phyloP scores from a whole-genome alignment of 2,113 vertebrate genomes.

The Acanthochromis polyacanthus region DNA sequence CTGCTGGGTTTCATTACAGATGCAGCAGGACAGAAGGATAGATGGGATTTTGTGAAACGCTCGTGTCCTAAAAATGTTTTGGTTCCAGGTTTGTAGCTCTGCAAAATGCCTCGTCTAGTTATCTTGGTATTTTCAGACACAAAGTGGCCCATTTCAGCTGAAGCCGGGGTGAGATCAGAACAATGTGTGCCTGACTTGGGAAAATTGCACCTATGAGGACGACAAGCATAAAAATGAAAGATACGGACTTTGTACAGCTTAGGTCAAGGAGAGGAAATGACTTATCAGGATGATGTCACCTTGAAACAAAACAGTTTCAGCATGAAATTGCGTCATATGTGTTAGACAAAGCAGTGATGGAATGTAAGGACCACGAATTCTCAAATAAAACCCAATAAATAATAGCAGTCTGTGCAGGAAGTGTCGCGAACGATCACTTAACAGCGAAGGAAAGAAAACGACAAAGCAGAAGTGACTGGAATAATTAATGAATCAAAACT shows the following conservation, averaged over 20 bases:
- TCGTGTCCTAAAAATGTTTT: constrained; percentile 62
- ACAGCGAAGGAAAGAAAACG: not conserved
- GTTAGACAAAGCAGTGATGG: not conserved
- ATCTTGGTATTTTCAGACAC: constrained; percentile 54
- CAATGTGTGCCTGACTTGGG: constrained; percentile 41
- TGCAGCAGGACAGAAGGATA: constrained; percentile 57
- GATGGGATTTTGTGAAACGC: constrained; percentile 53
- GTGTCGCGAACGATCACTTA: not conserved
- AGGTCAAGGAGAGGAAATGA: constrained; percentile 49
- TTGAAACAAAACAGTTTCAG: constrained; percentile 3
- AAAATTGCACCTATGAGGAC: constrained; percentile 56
- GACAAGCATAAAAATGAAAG: constrained; percentile 58
- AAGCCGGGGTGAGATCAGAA: constrained; percentile 45
- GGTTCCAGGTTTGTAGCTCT: constrained; percentile 11
- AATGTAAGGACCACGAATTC: not conserved
- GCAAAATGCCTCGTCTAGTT: constrained; percentile 29
- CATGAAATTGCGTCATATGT: not conserved
- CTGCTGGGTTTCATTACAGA: constrained; percentile 68
- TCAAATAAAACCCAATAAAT: not conserved
- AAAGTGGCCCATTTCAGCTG: constrained; percentile 42
- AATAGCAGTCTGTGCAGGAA: not conserved
- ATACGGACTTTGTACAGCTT: constrained; percentile 22
- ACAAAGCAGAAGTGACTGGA: not conserved
- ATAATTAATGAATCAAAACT: too few species aligned
- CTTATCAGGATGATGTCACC: constrained; percentile 41